phyloP scores from a whole-genome alignment of 2,797 vertebrate genomes.

The Enteromius radiatus region DNA sequence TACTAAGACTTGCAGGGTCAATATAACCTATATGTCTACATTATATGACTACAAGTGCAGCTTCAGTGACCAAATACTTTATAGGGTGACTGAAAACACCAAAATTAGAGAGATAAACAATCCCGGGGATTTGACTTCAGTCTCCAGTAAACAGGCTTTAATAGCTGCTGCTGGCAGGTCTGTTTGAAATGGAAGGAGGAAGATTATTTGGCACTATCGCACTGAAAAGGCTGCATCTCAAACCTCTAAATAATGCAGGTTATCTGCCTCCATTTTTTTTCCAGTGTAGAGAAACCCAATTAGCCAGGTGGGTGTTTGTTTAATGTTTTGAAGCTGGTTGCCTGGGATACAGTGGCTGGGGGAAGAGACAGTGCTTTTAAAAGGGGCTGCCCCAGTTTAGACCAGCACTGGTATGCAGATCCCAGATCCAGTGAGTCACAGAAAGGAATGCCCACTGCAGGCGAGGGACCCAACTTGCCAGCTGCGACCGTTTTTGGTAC shows the following conservation, averaged over 20 bases:
- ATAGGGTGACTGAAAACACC: not conserved
- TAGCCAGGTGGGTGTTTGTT: conserved; percentile 30
- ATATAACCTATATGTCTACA: too few relatives aligned
- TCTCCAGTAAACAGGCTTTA: not conserved
- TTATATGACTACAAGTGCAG: too few relatives aligned
- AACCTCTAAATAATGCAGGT: conserved; percentile 11
- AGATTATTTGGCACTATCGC: conserved; percentile 5
- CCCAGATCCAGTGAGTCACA: conserved; percentile 56
- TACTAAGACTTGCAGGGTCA: too few relatives aligned
- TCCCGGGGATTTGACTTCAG: not conserved
- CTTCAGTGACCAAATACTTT: not conserved
- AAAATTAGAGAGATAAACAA: conserved; percentile 7
- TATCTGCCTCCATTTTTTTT: not conserved
- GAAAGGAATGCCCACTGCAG: conserved; percentile 43
- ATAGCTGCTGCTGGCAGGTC: not conserved
- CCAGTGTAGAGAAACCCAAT: not conserved
- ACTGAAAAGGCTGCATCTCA: not conserved
- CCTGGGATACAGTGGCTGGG: conserved; percentile 27
- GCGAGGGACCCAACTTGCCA: conserved; percentile 27
- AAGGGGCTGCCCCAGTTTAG: conserved; percentile 53
- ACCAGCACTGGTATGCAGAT: conserved; percentile 51
- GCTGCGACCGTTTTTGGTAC: conserved; percentile 33
- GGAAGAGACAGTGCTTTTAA: conserved; percentile 25
- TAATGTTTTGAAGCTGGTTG: conserved; percentile 51
- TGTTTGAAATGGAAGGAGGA: not conserved